Percentiles rank a stretch among this genome's conserved stretches.
Conservation (phyloP, 2,888 invertebrate genomes). For the Hemistola chrysoprasaria region DNA sequence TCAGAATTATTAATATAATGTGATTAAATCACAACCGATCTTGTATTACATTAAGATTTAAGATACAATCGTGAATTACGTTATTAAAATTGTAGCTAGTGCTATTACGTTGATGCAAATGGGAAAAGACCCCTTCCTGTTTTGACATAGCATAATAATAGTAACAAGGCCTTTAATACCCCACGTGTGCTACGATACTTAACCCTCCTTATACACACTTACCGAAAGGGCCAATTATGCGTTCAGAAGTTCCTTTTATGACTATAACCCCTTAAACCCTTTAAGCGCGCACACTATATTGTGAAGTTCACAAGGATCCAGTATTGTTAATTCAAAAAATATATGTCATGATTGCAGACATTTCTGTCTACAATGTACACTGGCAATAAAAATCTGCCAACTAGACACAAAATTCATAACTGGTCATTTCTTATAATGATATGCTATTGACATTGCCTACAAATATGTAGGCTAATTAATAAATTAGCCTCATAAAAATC, state of each 20-base stretch:
- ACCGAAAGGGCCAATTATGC: conserved; percentile 22
- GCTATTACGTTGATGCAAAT: conserved; percentile 14
- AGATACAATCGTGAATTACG: conserved; percentile 3
- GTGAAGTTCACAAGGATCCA: conserved; percentile 4
- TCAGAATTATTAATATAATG: neutral
- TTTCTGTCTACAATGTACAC: too few relatives aligned
- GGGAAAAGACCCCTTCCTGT: conserved; percentile 17
- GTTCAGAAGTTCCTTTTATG: conserved; percentile 20
- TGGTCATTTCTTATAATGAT: too few relatives aligned
- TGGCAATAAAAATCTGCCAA: too few relatives aligned
- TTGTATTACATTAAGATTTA: neutral
- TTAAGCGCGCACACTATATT: conserved; percentile 6
- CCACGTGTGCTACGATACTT: conserved; percentile 23
- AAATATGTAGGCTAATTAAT: too few relatives aligned
- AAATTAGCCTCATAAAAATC: too few relatives aligned
- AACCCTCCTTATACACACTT: conserved; percentile 20
- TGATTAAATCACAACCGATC: neutral
- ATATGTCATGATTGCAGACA: too few relatives aligned
- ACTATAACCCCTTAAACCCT: conserved; percentile 16
- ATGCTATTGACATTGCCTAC: too few relatives aligned
- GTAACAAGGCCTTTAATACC: conserved; percentile 21
- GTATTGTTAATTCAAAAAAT: too few relatives aligned
- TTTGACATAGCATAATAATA: conserved; percentile 22
- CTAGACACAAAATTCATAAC: too few relatives aligned
- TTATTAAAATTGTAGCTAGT: conserved; percentile 4